These are phyloP conservation scores for Gastrophryne carolinensis DNA, from an alignment of 2,797 vertebrate species.

Conservation along the genomic window DNA sequence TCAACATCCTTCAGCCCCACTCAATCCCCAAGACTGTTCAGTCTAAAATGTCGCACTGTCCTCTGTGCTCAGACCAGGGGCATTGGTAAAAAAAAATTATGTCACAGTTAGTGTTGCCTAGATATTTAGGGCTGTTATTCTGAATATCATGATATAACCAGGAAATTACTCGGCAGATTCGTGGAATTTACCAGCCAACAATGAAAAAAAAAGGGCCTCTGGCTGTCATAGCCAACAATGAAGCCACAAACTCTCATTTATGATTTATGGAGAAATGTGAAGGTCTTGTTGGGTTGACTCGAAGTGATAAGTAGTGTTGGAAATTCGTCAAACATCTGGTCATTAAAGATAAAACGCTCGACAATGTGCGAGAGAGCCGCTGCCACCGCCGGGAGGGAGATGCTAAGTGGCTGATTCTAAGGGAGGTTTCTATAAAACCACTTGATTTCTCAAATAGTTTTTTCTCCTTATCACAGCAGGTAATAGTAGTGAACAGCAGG, in stretches of 20 bases:
- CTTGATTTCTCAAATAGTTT: background rate
- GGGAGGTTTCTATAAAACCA: background rate
- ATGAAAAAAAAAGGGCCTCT: background rate
- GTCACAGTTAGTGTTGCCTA: background rate
- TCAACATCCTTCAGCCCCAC: no score
- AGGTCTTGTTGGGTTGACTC: conserved; percentile 38
- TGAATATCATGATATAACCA: background rate
- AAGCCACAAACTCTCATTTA: background rate
- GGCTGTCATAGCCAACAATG: conserved; percentile 9
- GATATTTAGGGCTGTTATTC: background rate
- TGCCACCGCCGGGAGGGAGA: background rate
- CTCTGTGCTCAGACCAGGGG: background rate
- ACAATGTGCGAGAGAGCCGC: background rate
- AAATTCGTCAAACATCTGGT: conserved; percentile 41
- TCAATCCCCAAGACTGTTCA: no score
- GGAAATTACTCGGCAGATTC: background rate
- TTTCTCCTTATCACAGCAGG: no score
- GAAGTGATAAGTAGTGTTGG: conserved; percentile 42
- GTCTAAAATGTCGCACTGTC: background rate
- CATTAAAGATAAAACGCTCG: conserved; percentile 26
- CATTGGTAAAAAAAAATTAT: background rate
- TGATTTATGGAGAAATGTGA: conserved; percentile 37
- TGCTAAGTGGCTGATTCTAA: background rate
- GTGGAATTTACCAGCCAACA: background rate
- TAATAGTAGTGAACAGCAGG: no score